These are phyloP conservation scores for Bimastos eiseni DNA, from an alignment of 2,888 invertebrate genomes.

Conservation along the genomic window DNA sequence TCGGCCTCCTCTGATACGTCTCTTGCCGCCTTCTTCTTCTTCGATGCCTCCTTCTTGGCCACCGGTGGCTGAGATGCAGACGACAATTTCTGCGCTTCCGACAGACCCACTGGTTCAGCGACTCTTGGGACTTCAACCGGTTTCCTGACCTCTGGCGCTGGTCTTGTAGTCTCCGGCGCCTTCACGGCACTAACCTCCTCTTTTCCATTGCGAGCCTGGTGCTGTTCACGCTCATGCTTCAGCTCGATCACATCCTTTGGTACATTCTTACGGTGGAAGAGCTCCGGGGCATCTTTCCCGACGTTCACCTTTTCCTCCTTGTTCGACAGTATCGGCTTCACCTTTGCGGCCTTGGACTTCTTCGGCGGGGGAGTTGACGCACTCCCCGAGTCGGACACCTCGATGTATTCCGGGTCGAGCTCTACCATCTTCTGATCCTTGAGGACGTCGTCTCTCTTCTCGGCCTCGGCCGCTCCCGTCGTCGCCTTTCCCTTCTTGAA, in stretches of 20 bases:
- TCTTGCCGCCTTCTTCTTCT: slow-evolving; percentile 30
- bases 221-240: slow-evolving; percentile 49
- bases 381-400: slow-evolving; percentile 52
- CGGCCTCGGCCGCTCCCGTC: slow-evolving; percentile 44
- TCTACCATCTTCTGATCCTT: slow-evolving; percentile 65
- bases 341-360: slow-evolving; percentile 65
- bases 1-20: slow-evolving; percentile 30
- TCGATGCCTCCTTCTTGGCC: slow-evolving; percentile 29
- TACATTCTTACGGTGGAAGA: slow-evolving; percentile 36
- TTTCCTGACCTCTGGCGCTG: background rate
- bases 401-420: slow-evolving; percentile 71
- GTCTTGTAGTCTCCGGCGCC: background rate
- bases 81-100: background rate
- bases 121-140: background rate
- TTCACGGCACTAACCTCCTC: background rate
- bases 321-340: slow-evolving; percentile 76
- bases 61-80: background rate
- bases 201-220: slow-evolving; percentile 19
- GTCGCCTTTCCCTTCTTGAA: slow-evolving; percentile 56
- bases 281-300: slow-evolving; percentile 23
- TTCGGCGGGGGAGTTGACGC: slow-evolving; percentile 66
- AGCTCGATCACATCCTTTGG: slow-evolving; percentile 79
- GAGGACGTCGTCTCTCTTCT: background rate
- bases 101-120: background rate
- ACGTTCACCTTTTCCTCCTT: slow-evolving; percentile 63